Conservation (phyloP, 2,113 vertebrate species). For the Ictalurus furcatus region DNA sequence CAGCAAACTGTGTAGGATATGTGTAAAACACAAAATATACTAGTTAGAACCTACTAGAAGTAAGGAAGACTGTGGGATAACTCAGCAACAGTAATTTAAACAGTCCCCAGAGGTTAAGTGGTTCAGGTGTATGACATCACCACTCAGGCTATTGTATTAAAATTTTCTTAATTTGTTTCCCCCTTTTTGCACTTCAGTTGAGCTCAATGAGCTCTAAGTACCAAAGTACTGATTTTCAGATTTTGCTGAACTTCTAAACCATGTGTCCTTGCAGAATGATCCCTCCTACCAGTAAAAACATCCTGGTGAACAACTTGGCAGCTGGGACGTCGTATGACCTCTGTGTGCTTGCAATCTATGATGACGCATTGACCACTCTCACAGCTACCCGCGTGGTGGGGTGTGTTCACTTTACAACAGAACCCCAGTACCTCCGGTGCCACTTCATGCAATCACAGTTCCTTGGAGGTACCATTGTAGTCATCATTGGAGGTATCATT, state of each 20-base stretch:
- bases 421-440: conserved; percentile 94
- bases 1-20: not conserved
- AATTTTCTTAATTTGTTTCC: not conserved
- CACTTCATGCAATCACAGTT: conserved; percentile 99
- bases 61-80: not conserved
- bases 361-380: conserved; percentile 91
- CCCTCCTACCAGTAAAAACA: conserved; percentile 93
- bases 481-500: conserved; percentile 98
- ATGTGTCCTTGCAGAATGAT: conserved; percentile 84
- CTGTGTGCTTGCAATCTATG: conserved; percentile 96
- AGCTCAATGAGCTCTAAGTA: not conserved
- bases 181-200: not conserved
- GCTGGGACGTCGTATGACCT: conserved; percentile 91
- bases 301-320: conserved; percentile 95
- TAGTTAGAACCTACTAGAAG: not conserved
- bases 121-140: not conserved
- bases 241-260: conserved; percentile 19
- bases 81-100: not conserved
- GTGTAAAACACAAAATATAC: not conserved
- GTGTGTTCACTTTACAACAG: conserved; percentile 92
- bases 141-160: conserved; percentile 4
- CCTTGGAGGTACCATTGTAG: conserved; percentile 97
- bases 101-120: conserved; percentile 7
- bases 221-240: not conserved
- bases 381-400: conserved; percentile 96